Percentiles rank a stretch among this genome's conserved stretches.
These are phyloP conservation scores for Hexactinellida sp. DNA, from an alignment of 37 sponge, comb jelly and placozoan genomes.

Conservation along the genomic window DNA sequence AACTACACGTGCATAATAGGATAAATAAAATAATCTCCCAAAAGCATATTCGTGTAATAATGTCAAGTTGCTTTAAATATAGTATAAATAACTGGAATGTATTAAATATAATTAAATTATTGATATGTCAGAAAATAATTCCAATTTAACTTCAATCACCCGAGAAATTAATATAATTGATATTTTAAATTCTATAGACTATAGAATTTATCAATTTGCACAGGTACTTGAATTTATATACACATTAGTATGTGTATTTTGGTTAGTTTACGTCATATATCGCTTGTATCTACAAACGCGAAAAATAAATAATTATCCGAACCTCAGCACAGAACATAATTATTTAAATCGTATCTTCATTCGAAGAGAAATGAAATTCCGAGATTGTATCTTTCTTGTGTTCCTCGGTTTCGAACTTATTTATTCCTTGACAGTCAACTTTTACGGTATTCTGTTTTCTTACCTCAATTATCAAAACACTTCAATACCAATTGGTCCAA, in stretches of 20 bases:
- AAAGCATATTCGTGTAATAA: too few relatives aligned
- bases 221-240: background rate
- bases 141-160: too few relatives aligned
- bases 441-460: background rate
- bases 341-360: background rate
- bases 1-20: too few relatives aligned
- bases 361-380: background rate
- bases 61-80: too few relatives aligned
- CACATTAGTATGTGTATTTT: background rate
- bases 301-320: background rate
- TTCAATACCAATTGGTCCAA: background rate
- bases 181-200: background rate
- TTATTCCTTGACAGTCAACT: background rate
- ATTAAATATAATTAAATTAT: too few relatives aligned
- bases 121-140: too few relatives aligned
- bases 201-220: background rate
- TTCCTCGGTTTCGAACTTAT: background rate
- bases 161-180: too few relatives aligned
- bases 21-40: too few relatives aligned
- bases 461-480: background rate
- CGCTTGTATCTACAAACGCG: background rate
- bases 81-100: too few relatives aligned
- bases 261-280: conserved; percentile 2
- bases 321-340: background rate
- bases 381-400: background rate